Conservation (phyloP, 2,888 invertebrate genomes). For the Trichogramma evanescens region DNA sequence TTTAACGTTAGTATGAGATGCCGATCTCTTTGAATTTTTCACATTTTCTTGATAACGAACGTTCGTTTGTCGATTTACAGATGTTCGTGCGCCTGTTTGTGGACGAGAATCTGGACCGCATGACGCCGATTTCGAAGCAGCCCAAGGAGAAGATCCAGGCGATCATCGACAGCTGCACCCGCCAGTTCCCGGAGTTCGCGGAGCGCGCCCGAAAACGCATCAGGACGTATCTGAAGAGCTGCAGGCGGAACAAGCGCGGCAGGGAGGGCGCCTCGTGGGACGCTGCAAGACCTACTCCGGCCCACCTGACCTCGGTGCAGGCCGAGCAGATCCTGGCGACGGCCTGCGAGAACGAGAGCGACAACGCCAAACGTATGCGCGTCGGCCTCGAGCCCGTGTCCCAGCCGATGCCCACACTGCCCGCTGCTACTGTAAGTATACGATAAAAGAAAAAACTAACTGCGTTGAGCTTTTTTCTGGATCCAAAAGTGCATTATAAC, state of each 20-base stretch:
- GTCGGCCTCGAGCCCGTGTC: conserved; percentile 90
- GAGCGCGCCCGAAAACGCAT: conserved; percentile 91
- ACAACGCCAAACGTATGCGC: conserved; percentile 95
- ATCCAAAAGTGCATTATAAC: background rate
- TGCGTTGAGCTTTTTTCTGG: background rate
- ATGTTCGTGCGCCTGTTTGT: conserved; percentile 97
- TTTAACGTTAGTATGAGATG: conserved; percentile 71
- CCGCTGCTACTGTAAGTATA: conserved; percentile 56
- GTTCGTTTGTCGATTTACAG: conserved; percentile 49
- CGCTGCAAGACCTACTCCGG: conserved; percentile 89
- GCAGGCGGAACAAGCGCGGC: conserved; percentile 87
- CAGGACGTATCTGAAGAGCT: conserved; percentile 91
- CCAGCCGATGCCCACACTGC: conserved; percentile 76
- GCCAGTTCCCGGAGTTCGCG: conserved; percentile 95
- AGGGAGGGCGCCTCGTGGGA: conserved; percentile 81
- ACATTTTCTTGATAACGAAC: background rate
- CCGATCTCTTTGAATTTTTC: background rate
- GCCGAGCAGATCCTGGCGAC: conserved; percentile 92
- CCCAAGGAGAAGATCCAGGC: conserved; percentile 97
- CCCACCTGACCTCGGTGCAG: conserved; percentile 92
- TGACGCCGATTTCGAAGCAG: conserved; percentile 95
- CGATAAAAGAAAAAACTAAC: background rate
- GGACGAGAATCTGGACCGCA: conserved; percentile 92
- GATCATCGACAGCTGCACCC: conserved; percentile 91
- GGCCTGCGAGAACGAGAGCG: conserved; percentile 95